Evolutionary conservation across 2,113 vertebrate species (phyloP).

Genomic region (Vanacampus margaritifer): DNA sequence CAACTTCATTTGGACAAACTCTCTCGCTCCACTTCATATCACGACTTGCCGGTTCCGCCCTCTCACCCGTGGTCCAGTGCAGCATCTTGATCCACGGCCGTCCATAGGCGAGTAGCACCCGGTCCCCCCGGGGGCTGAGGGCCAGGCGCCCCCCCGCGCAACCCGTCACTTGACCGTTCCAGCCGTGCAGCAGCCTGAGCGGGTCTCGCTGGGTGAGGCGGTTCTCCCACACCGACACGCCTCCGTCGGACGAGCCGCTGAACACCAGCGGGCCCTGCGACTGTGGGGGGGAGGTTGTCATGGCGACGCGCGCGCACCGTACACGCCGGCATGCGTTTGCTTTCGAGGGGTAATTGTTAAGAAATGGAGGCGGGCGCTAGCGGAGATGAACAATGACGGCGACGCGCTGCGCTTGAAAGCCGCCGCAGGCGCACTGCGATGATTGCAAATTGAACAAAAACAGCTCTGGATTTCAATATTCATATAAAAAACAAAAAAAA

Average conservation of each 20-base stretch:
- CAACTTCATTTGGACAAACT: too few species aligned
- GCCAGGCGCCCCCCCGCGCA: constrained; percentile 54
- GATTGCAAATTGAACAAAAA: constrained; percentile 52
- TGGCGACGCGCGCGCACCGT: constrained; percentile 45
- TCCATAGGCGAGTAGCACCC: constrained; percentile 66
- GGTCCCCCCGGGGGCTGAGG: constrained; percentile 73
- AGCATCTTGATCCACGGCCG: constrained; percentile 71
- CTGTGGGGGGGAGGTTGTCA: constrained; percentile 65
- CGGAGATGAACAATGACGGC: constrained; percentile 52
- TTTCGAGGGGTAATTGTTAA: constrained; percentile 22
- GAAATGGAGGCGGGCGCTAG: constrained; percentile 43
- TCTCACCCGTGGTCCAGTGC: constrained; percentile 73
- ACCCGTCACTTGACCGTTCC: constrained; percentile 66
- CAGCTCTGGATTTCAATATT: constrained; percentile 51
- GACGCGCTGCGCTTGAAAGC: constrained; percentile 51
- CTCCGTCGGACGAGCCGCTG: constrained; percentile 70
- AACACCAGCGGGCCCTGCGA: constrained; percentile 78
- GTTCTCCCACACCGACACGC: constrained; percentile 75
- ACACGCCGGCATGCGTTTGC: neutral
- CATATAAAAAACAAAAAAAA: constrained; percentile 18
- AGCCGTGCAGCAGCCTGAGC: constrained; percentile 63
- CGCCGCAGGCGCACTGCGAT: constrained; percentile 53
- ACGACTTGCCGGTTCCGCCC: neutral
- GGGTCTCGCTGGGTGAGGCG: constrained; percentile 47
- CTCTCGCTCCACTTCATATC: too few species aligned